A percentile compares a stretch with the other conserved stretches of the same genome.
Conservation (phyloP, 2,888 invertebrate genomes). For the Acleris laterana region DNA sequence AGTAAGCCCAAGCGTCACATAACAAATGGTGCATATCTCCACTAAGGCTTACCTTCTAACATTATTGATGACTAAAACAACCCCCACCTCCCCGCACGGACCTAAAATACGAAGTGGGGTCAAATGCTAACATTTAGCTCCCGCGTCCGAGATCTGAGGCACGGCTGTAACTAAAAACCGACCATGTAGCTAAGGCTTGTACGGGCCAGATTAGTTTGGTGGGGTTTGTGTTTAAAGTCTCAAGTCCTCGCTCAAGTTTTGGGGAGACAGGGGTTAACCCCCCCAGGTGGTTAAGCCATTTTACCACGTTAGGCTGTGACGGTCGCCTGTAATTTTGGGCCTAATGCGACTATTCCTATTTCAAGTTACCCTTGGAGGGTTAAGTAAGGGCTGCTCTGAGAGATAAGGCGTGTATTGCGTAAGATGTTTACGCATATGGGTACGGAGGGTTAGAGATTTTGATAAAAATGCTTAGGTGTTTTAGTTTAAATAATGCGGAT, state of each 20-base stretch:
- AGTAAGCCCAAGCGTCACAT: slow-evolving; percentile 34
- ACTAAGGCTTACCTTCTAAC: slow-evolving; percentile 75
- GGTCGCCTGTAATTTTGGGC: slow-evolving; percentile 83
- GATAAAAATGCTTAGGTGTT: slow-evolving; percentile 12
- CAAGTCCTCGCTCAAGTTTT: slow-evolving; percentile 47
- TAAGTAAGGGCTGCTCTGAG: slow-evolving; percentile 63
- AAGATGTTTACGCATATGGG: slow-evolving; percentile 26
- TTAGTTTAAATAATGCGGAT: not conserved
- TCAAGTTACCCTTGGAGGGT: slow-evolving; percentile 77
- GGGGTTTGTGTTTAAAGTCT: slow-evolving; percentile 46
- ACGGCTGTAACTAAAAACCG: slow-evolving; percentile 35
- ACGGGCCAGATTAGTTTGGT: slow-evolving; percentile 44
- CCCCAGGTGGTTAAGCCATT: slow-evolving; percentile 81
- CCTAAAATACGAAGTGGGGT: slow-evolving; percentile 81
- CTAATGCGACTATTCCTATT: slow-evolving; percentile 85
- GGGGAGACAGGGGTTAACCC: slow-evolving; percentile 46
- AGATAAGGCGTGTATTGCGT: slow-evolving; percentile 33
- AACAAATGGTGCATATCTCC: slow-evolving; percentile 63
- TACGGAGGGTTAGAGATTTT: slow-evolving; percentile 7
- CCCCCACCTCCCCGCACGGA: slow-evolving; percentile 59
- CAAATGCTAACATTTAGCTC: slow-evolving; percentile 73
- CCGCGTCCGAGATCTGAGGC: slow-evolving; percentile 48
- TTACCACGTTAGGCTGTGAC: slow-evolving; percentile 83
- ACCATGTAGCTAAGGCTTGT: slow-evolving; percentile 28
- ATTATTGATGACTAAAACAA: slow-evolving; percentile 81